These are phyloP conservation scores for Drosophila biarmipes DNA, from an alignment of 1,140 invertebrate genomes.

Conservation along the genomic window DNA sequence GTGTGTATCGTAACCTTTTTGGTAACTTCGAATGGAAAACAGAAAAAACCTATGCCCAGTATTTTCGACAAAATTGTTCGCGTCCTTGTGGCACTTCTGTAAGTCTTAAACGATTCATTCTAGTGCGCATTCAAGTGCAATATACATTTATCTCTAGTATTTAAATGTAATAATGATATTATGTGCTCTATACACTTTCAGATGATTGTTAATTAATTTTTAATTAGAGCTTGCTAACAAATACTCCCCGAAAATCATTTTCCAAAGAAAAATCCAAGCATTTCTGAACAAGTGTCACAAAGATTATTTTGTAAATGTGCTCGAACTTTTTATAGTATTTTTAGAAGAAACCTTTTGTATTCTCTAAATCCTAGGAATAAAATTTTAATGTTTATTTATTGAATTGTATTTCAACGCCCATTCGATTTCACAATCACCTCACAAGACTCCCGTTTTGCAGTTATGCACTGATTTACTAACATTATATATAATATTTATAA, in stretches of 20 bases:
- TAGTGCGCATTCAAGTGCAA: constrained; percentile 70
- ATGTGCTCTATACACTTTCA: constrained; percentile 67
- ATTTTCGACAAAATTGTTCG: constrained; percentile 48
- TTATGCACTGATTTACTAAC: constrained; percentile 60
- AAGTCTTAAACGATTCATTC: constrained; percentile 55
- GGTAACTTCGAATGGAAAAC: constrained; percentile 38
- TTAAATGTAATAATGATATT: constrained; percentile 59
- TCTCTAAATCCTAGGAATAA: constrained; percentile 37
- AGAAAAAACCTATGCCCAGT: constrained; percentile 47
- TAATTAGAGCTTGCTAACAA: constrained; percentile 74
- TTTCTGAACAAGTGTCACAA: constrained; percentile 39
- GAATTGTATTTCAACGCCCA: constrained; percentile 25
- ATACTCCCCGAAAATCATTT: constrained; percentile 45
- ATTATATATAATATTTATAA: constrained; percentile 52
- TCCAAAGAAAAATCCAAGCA: constrained; percentile 46
- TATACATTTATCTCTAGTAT: constrained; percentile 50
- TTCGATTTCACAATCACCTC: constrained; percentile 13
- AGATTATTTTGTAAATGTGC: constrained; percentile 58
- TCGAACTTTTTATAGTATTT: constrained; percentile 70
- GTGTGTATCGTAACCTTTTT: constrained; percentile 55
- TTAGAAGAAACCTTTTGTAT: constrained; percentile 50
- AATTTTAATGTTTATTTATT: constrained; percentile 50
- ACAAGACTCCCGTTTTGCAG: constrained; percentile 58
- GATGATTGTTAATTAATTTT: constrained; percentile 81
- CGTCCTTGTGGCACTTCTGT: constrained; percentile 36